Evolutionary conservation across 2,797 vertebrate genomes (phyloP).

Genomic region (Myotis pilosus): DNA sequence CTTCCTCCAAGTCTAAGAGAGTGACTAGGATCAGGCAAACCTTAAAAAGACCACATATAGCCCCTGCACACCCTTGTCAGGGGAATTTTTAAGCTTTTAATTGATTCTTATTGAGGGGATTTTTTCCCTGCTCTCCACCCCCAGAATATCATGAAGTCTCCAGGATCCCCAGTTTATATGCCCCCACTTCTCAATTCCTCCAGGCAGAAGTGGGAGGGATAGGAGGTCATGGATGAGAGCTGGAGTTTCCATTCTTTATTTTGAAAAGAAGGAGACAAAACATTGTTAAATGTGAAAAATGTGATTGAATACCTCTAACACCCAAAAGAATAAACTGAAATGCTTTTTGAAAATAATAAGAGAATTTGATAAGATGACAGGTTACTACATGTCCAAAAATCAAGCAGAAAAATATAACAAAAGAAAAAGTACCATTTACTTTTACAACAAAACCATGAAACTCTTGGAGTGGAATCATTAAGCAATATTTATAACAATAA

Average conservation of each 20-base stretch:
- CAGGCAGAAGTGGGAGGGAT: neutral
- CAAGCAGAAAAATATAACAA: neutral
- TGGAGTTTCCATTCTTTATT: neutral
- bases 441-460: neutral
- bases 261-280: constrained; percentile 10
- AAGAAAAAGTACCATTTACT: neutral
- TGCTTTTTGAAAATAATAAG: neutral
- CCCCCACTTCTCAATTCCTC: neutral
- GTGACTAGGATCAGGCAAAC: neutral
- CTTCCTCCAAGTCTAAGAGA: neutral
- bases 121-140: accelerated
- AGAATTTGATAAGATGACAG: neutral
- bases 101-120: neutral
- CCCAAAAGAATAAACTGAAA: neutral
- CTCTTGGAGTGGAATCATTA: neutral
- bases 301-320: neutral
- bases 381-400: neutral
- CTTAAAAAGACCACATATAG: neutral
- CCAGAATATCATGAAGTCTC: neutral
- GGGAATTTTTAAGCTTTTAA: neutral
- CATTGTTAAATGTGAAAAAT: constrained; percentile 14
- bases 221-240: neutral
- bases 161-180: neutral
- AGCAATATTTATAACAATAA: neutral
- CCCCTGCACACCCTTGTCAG: accelerated